Conservation (phyloP, 2,797 vertebrate genomes). For the Loris lydekkerianus region DNA sequence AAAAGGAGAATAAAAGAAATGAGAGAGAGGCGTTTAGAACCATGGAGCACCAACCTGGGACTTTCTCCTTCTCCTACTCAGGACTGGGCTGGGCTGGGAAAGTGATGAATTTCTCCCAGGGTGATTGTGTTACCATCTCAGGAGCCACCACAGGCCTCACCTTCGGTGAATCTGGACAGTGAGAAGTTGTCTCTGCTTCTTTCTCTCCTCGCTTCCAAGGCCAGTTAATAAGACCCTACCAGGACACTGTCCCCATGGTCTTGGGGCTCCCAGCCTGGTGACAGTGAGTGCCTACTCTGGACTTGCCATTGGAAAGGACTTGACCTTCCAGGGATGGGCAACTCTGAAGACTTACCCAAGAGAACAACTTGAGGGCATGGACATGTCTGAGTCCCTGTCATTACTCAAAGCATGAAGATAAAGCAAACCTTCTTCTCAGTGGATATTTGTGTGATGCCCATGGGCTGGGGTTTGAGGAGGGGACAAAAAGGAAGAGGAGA, state of each 20-base stretch:
- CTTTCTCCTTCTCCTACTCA: background rate
- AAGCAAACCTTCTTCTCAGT: background rate
- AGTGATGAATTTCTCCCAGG: background rate
- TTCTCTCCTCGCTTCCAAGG: background rate
- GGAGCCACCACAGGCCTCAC: background rate
- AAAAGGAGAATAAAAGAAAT: background rate
- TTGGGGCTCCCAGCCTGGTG: background rate
- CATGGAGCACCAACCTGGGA: background rate
- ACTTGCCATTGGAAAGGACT: background rate
- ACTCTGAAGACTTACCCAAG: background rate
- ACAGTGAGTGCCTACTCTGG: background rate
- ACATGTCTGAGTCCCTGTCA: background rate
- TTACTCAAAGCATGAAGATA: background rate
- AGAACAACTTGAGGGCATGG: background rate
- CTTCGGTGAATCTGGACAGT: background rate
- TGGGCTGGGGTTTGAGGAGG: background rate
- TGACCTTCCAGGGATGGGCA: no score
- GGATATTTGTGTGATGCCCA: background rate
- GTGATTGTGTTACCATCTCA: background rate
- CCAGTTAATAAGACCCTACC: background rate
- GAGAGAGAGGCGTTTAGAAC: background rate
- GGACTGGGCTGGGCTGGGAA: background rate
- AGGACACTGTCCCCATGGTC: background rate
- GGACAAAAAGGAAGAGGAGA: background rate
- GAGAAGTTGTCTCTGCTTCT: background rate